Percentiles rank a stretch among this genome's conserved stretches.
phyloP scores from a whole-genome alignment of 2,797 vertebrate genomes.

The Hipposideros larvatus region DNA sequence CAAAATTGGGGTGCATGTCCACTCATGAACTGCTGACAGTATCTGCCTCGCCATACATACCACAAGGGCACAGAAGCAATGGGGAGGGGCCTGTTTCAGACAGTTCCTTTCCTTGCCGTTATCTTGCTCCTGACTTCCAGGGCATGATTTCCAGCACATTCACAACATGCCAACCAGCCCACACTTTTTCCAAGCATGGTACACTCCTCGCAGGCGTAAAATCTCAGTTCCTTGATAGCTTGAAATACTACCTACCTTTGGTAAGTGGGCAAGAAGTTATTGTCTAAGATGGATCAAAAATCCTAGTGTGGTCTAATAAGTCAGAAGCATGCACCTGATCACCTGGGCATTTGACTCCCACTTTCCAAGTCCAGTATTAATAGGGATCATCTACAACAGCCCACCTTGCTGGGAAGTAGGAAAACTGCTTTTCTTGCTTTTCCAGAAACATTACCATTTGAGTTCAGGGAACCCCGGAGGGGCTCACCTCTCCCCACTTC shows the following conservation, averaged over 20 bases:
- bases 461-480: rapidly evolving
- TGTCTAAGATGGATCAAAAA: neutral
- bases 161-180: neutral
- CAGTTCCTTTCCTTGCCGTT: neutral
- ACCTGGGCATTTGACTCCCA: neutral
- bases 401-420: neutral
- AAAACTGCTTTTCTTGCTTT: neutral
- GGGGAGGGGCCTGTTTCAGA: no score
- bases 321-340: neutral
- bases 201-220: neutral
- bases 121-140: neutral
- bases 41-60: neutral
- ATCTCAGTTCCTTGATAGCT: neutral
- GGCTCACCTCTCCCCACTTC: rapidly evolving
- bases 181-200: neutral
- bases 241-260: neutral
- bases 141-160: neutral
- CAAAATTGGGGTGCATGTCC: neutral
- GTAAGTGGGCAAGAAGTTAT: neutral
- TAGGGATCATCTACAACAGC: neutral
- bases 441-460: neutral
- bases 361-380: neutral
- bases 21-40: neutral
- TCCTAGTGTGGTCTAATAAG: neutral
- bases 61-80: neutral